These are phyloP conservation scores for Oncorhynchus kisutch DNA, from an alignment of 2,113 vertebrate genomes.

Conservation along the genomic window DNA sequence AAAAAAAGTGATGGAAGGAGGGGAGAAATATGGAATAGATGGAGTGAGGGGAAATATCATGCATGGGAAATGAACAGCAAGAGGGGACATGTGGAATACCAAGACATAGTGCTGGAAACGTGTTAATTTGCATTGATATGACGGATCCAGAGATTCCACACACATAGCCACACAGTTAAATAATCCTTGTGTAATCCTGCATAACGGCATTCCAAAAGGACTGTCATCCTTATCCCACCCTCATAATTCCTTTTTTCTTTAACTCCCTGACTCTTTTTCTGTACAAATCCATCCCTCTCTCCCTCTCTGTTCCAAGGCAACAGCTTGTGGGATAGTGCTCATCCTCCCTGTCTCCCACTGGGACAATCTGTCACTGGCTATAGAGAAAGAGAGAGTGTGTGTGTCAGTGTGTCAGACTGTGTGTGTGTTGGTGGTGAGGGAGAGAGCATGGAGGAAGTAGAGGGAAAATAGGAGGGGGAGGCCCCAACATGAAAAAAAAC, in stretches of 20 bases:
- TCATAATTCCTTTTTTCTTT: too few relatives aligned
- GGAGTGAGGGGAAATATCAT: background rate
- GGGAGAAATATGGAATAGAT: background rate
- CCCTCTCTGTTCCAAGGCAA: constrained; percentile 25
- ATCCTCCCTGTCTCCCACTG: constrained; percentile 31
- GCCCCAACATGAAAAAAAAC: too few relatives aligned
- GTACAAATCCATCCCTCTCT: constrained; percentile 16
- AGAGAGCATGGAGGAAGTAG: background rate
- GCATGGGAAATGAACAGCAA: too few relatives aligned
- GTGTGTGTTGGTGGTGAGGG: background rate
- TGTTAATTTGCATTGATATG: too few relatives aligned
- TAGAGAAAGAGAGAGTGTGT: background rate
- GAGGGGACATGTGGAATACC: too few relatives aligned
- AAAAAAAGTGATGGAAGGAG: background rate
- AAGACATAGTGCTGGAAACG: too few relatives aligned
- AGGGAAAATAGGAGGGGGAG: background rate
- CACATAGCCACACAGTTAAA: too few relatives aligned
- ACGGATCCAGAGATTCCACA: too few relatives aligned
- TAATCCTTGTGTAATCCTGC: too few relatives aligned
- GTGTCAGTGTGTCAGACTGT: background rate
- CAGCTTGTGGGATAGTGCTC: constrained; percentile 49
- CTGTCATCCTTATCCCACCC: too few relatives aligned
- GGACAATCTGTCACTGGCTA: constrained; percentile 36
- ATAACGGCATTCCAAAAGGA: too few relatives aligned
- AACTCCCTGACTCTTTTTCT: background rate